Percentiles rank a stretch among this genome's conserved stretches.
phyloP scores from a whole-genome alignment of 2,888 invertebrate genomes.

The Patella caerulea region DNA sequence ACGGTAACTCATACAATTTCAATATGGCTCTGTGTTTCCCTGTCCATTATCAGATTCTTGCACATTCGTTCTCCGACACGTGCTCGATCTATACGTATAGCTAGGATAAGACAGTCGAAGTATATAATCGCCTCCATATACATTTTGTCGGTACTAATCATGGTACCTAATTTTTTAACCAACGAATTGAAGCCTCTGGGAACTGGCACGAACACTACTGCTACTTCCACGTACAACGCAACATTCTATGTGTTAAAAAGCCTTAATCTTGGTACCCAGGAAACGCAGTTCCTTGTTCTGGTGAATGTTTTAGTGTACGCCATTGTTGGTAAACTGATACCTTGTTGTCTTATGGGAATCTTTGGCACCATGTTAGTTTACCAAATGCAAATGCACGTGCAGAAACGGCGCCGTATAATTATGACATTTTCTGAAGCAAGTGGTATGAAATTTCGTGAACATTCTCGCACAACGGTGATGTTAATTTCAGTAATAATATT shows the following conservation, averaged over 20 bases:
- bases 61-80: slow-evolving; percentile 81
- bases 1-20: slow-evolving; percentile 91
- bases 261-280: slow-evolving; percentile 50
- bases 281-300: slow-evolving; percentile 52
- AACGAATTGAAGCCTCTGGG: slow-evolving; percentile 71
- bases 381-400: slow-evolving; percentile 57
- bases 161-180: slow-evolving; percentile 87
- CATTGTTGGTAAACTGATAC: slow-evolving; percentile 90
- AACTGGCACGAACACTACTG: slow-evolving; percentile 32
- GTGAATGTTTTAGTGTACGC: slow-evolving; percentile 91
- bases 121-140: slow-evolving; percentile 84
- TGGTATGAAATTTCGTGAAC: slow-evolving; percentile 56
- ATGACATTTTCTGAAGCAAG: slow-evolving; percentile 54
- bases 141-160: slow-evolving; percentile 87
- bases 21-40: slow-evolving; percentile 90
- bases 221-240: slow-evolving; percentile 10
- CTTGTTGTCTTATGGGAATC: slow-evolving; percentile 88
- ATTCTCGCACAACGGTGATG: slow-evolving; percentile 88
- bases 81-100: slow-evolving; percentile 76
- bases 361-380: slow-evolving; percentile 71
- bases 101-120: slow-evolving; percentile 83
- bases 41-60: slow-evolving; percentile 90
- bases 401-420: slow-evolving; percentile 55
- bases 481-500: slow-evolving; percentile 86
- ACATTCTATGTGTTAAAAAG: slow-evolving; percentile 53